A percentile compares a stretch with the other conserved stretches of the same genome.
These are phyloP conservation scores for Danio choprae DNA, from an alignment of 2,797 vertebrate genomes.

Conservation along the genomic window DNA sequence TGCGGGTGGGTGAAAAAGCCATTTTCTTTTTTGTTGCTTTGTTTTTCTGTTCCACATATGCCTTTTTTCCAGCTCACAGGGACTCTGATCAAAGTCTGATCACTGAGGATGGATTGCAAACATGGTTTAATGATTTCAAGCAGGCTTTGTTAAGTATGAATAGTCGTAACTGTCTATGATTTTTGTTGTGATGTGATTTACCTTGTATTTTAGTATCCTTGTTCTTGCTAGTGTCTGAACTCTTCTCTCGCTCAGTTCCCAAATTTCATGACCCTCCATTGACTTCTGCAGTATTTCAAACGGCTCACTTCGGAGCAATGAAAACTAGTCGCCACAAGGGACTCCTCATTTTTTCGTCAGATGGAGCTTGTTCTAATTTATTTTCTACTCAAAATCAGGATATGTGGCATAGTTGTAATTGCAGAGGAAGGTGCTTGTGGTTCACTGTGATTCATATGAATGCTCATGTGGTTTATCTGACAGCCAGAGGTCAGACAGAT, in stretches of 20 bases:
- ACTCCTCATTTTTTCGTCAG: slow-evolving; percentile 64
- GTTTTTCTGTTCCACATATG: slow-evolving; percentile 38
- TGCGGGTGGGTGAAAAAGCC: not conserved
- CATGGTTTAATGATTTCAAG: slow-evolving; percentile 30
- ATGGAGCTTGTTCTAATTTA: slow-evolving; percentile 49
- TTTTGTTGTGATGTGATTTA: slow-evolving; percentile 83
- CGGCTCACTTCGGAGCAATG: slow-evolving; percentile 68
- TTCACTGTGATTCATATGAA: slow-evolving; percentile 71
- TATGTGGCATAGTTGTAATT: slow-evolving; percentile 68
- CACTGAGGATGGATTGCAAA: slow-evolving; percentile 31
- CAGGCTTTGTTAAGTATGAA: slow-evolving; percentile 41
- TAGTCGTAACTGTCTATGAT: slow-evolving; percentile 79
- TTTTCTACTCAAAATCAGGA: slow-evolving; percentile 69
- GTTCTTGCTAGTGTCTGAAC: slow-evolving; percentile 88
- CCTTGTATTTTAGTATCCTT: slow-evolving; percentile 97
- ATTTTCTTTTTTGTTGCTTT: slow-evolving; percentile 32
- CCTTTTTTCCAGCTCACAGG: not conserved
- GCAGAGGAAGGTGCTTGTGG: slow-evolving; percentile 71
- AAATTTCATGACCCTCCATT: slow-evolving; percentile 72
- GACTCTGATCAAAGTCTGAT: slow-evolving; percentile 37
- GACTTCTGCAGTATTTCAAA: slow-evolving; percentile 75
- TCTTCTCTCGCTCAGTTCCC: slow-evolving; percentile 73
- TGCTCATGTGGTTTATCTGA: slow-evolving; percentile 72
- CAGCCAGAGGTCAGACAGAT: slow-evolving; percentile 69
- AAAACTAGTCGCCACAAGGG: slow-evolving; percentile 72